Evolutionary conservation across 1,140 invertebrate species (phyloP).

Genomic region (Magallana angulata): DNA sequence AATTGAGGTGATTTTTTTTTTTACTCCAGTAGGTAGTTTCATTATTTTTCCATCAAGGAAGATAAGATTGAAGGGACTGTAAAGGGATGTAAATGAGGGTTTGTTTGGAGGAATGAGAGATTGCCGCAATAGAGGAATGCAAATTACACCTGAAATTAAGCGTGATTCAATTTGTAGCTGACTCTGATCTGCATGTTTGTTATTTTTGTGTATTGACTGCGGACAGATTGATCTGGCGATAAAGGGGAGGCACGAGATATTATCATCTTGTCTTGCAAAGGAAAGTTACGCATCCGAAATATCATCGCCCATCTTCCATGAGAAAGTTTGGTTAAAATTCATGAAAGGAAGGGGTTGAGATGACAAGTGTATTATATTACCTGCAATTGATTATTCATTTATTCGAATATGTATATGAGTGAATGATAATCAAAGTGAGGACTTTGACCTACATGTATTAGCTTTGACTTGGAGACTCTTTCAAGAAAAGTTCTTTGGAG

Average conservation of each 20-base stretch:
- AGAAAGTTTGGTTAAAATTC: slow-evolving; percentile 13
- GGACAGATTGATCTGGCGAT: not conserved
- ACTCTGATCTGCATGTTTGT: not conserved
- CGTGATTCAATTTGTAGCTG: not conserved
- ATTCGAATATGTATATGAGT: not conserved
- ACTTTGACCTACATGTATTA: too few relatives aligned
- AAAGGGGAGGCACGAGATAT: not conserved
- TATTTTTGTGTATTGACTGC: slow-evolving; percentile 15
- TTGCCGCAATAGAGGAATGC: not conserved
- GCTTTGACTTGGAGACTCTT: too few relatives aligned
- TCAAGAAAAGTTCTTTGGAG: too few relatives aligned
- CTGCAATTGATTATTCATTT: slow-evolving; percentile 28
- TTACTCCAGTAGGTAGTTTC: not conserved
- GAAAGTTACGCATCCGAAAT: not conserved
- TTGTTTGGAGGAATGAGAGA: not conserved
- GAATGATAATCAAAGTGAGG: not conserved
- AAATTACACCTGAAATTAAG: slow-evolving; percentile 11
- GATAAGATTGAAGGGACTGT: not conserved
- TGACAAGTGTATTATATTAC: not conserved
- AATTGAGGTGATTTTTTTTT: slow-evolving; percentile 14
- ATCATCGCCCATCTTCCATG: not conserved
- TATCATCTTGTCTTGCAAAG: not conserved
- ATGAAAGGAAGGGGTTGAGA: slow-evolving; percentile 23
- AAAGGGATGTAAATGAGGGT: not conserved
- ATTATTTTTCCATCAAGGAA: slow-evolving; percentile 4